phyloP scores from a whole-genome alignment of 1,140 invertebrate genomes.

The Musca vetustissima region DNA sequence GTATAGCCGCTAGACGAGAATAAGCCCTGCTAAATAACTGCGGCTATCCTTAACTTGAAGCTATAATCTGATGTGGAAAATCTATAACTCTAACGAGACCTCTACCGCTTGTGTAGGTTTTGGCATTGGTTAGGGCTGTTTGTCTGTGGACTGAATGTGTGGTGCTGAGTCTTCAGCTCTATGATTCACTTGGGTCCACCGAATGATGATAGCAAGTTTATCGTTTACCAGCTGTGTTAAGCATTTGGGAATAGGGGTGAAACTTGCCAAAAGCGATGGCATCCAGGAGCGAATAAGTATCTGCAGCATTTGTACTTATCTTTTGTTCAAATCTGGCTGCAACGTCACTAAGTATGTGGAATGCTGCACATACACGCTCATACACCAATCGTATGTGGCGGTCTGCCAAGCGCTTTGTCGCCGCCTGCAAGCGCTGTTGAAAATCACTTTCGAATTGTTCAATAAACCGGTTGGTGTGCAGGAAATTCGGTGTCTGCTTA shows the following conservation, averaged over 20 bases:
- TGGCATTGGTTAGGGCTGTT: neutral
- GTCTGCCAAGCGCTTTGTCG: neutral
- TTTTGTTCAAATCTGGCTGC: conserved; percentile 22
- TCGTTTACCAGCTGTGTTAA: conserved; percentile 11
- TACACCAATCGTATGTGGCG: too few relatives aligned
- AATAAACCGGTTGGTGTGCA: too few relatives aligned
- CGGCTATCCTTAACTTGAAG: conserved; percentile 10
- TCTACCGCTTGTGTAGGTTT: neutral
- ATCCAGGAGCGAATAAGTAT: conserved; percentile 27
- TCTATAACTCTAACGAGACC: conserved; percentile 23
- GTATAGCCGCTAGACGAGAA: neutral
- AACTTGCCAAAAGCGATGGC: conserved; percentile 14
- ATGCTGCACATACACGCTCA: neutral
- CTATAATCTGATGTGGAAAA: conserved; percentile 20
- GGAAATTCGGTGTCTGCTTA: too few relatives aligned
- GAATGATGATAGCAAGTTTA: conserved; percentile 18
- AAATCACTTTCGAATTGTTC: too few relatives aligned
- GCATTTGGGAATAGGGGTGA: conserved; percentile 11
- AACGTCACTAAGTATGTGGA: conserved; percentile 13
- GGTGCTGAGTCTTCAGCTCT: neutral
- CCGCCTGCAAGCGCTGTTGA: neutral
- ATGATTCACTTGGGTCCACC: neutral
- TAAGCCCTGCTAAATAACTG: conserved; percentile 11
- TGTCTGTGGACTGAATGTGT: neutral
- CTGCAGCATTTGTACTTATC: conserved; percentile 30